A percentile compares a stretch with the other conserved stretches of the same genome.
Evolutionary conservation across 2,797 vertebrate genomes (phyloP).

Genomic region (Enteromius paludinosus): DNA sequence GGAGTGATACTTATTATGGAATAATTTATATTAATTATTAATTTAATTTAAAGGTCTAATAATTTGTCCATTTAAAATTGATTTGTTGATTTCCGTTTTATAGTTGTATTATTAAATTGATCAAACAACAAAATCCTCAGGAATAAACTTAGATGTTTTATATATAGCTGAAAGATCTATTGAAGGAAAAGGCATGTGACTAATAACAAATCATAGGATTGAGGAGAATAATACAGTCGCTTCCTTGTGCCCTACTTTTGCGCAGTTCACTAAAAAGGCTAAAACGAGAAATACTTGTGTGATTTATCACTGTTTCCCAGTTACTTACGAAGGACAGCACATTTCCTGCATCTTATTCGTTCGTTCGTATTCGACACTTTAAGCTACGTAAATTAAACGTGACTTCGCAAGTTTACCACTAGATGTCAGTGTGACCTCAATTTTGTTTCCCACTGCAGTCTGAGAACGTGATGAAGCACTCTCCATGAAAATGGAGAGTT

Average conservation of each 20-base stretch:
- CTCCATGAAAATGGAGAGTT: not conserved
- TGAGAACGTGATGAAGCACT: not conserved
- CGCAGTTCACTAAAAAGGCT: not conserved
- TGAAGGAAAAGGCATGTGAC: not conserved
- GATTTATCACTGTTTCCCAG: not conserved
- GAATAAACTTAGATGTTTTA: not conserved
- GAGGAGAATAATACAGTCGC: not conserved
- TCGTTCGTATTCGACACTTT: not conserved
- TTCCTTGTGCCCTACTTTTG: not conserved
- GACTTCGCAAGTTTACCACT: constrained; percentile 18
- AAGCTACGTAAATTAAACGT: not conserved
- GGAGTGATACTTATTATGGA: not conserved
- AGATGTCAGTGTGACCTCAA: constrained; percentile 43
- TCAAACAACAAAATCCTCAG: not conserved
- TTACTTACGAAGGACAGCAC: not conserved
- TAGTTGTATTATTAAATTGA: not conserved
- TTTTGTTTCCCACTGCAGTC: not conserved
- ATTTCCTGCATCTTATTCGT: not conserved
- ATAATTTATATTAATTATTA: not conserved
- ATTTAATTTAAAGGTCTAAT: not conserved
- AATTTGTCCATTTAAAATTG: not conserved
- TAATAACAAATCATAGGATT: not conserved
- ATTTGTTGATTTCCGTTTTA: not conserved
- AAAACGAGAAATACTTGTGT: not conserved
- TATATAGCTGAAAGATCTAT: not conserved